Evolutionary conservation across 2,888 invertebrate species (phyloP), one percentile per base, ranked within the genome.

Genomic region (Perdita meconis): DNA sequence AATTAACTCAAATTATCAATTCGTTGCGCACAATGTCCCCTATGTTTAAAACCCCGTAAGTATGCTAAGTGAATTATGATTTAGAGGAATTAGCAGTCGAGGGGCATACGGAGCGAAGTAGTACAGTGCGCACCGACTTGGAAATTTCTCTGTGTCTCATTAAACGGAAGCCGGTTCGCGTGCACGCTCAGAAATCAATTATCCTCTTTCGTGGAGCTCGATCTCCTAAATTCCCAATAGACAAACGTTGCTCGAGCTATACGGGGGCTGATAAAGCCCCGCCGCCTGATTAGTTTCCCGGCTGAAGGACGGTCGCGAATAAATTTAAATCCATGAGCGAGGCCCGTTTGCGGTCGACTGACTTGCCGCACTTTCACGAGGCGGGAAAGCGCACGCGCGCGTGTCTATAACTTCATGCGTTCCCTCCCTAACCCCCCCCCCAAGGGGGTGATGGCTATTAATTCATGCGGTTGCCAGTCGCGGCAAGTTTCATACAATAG

Each of bases 401-500:
- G 51, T 26, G 13, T 66, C 47, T 47, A 59, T 73, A 82, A 73
- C 78, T 81, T 69, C 72, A 26, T 66, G 38, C 13, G 65, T 16
- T 38, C 64, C 78, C 6, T 47, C n/a, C n/a, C n/a, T n/a, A n/a
- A n/a, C n/a, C n/a, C n/a, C n/a, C n/a, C n/a, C n/a, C n/a, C n/a
- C n/a, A n/a, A n/a, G n/a, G 64, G 59, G 69, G 66, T 67, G 53
- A 64, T 65, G 24, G 57, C 78, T 72, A 79, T 82, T 79, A 82
- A 82, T 82, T 82, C 67, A 57, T 47, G 47, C 66, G 26, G 61
- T 73, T 60, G 36, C 56, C 38, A 63, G 44, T 59, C 47, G 57
- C 50, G 24, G 57, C 51, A 72, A 82, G 69, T 71, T 72, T 55
- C 71, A 50, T 67, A 75, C 65, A 53, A 78, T 59, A 22, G 65